Conservation (phyloP, 2,797 vertebrate genomes). For the Paratrypauchen microcephalus region DNA sequence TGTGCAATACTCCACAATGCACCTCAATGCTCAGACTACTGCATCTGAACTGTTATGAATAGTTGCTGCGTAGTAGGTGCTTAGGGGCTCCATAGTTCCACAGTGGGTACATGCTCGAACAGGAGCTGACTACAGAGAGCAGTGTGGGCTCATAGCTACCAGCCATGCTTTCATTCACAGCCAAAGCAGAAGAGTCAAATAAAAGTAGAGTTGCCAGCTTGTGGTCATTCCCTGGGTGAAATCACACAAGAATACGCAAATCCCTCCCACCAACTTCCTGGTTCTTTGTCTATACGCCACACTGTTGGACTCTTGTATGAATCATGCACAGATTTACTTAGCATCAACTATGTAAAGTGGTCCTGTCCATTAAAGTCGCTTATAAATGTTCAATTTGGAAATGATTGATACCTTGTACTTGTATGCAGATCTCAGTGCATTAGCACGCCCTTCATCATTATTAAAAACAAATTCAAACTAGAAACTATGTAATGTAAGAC, state of each 20-base stretch:
- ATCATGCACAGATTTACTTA: conserved; percentile 50
- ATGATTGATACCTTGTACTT: not conserved
- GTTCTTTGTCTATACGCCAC: conserved; percentile 34
- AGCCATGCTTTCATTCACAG: conserved; percentile 65
- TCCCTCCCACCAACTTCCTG: conserved; percentile 47
- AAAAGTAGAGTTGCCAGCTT: conserved; percentile 59
- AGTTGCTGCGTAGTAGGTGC: conserved; percentile 35
- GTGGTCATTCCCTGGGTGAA: conserved; percentile 61
- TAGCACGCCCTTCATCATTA: not conserved
- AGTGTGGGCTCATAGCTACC: conserved; percentile 63
- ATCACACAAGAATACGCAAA: conserved; percentile 57
- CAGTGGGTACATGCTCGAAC: conserved; percentile 41
- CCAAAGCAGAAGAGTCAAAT: conserved; percentile 64
- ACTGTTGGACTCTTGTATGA: conserved; percentile 27
- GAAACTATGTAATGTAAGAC: not conserved
- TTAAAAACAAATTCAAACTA: not conserved
- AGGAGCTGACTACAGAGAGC: conserved; percentile 45
- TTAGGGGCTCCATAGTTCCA: conserved; percentile 43
- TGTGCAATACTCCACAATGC: conserved; percentile 10
- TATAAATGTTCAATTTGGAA: not conserved
- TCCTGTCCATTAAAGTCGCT: not conserved
- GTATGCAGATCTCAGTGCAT: not conserved
- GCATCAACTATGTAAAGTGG: conserved; percentile 24
- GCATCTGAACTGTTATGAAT: conserved; percentile 41
- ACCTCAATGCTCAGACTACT: conserved; percentile 20